Base-by-base conservation (phyloP, 2,888 invertebrate species). In the Ecliptopera silaceata region DNA sequence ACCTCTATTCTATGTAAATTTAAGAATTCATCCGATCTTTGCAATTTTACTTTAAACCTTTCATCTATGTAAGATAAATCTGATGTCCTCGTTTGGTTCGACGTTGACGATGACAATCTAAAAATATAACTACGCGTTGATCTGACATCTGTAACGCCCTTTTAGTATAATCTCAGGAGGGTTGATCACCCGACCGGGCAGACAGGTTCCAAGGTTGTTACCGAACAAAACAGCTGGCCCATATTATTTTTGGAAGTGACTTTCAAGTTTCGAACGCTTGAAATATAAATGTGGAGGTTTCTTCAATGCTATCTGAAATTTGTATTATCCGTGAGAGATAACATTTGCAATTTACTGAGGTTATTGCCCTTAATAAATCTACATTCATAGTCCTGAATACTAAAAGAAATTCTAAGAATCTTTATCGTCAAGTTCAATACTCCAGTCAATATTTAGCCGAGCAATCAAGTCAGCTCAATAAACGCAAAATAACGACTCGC, bases 401-500 rank as follows among this genome's bases (percentile, higher is more conserved):
- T 59, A 42, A 58, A 62, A 66, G 60, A 53, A 58, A 56, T n/a
- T 60, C 50, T 68, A 64, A 66, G 32, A 67, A 61, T 70, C 70
- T 67, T 71, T 79, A 76, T 71, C 65, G 64, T 65, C 70, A 82
- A 84, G 87, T 87, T 88, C 87, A 88, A 82, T 77, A 83, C 78
- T 81, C 86, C 69, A 76, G 71, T 79, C 79, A 77, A 80, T 74
- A 79, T 75, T 81, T 72, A 76, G 75, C 77, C 68, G 65, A 77
- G 81, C 78, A 79, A 82, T 84, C 78, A 79, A 77, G 75, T 72
- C 75, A 71, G 74, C 81, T 83, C 79, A 82, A 84, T 81, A 84
- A 84, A 82, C 78, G 80, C 80, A 80, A 83, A 84, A 84, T 79
- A 84, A 84, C 82, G 72, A 80, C 71, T 77, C 67, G 81, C 79